Base-by-base conservation (phyloP, 2,888 invertebrate species). In the Drosophila recens region DNA sequence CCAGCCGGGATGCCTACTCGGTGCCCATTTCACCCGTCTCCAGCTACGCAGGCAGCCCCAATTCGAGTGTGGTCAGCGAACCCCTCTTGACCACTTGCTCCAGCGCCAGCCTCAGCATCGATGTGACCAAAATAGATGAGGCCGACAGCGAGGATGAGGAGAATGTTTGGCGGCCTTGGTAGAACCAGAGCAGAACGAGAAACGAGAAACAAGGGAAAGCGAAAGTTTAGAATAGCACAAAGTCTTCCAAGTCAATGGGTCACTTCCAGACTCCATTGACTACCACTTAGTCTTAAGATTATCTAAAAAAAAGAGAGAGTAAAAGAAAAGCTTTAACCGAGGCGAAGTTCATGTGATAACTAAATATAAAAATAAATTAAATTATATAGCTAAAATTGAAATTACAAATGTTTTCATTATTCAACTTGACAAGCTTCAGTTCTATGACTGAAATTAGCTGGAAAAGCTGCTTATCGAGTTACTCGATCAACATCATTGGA, bases 81-180 rank as follows among this genome's bases (percentile, higher is more conserved):
- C 57, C 45, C 0, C 74, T 92, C 2, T 58, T 92, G 15, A 89
- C 91, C 52, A 90, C 91, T 49, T 89, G 87, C 67, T 78, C 88
- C 36, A 74, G 78, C 59, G 6, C 5, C 27, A 73, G 74, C 17
- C 78, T 84, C 27, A 81, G 87, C 72, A 82, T 89, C 17, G 88
- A 90, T 71, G 90, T 87, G 2, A 85, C 76, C 52, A 82, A 78
- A 66, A 72, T 84, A 69, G 77, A 80, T 38, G 88, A 62, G 59
- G 72, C 67, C 0, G 84, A 85, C 74, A 85, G 84, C 67, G 84
- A 85, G 49, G 84, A 85, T 10, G 89, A 85, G 70, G 84, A 85
- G 64, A 91, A 90, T 70, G 92, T 92, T 27, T 92, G 92, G 92
- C 90, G 92, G 10, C 92, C 92, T 54, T 92, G 92, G 92, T 92